Conservation (phyloP, 2,113 vertebrate genomes). For the Sitta europaea region DNA sequence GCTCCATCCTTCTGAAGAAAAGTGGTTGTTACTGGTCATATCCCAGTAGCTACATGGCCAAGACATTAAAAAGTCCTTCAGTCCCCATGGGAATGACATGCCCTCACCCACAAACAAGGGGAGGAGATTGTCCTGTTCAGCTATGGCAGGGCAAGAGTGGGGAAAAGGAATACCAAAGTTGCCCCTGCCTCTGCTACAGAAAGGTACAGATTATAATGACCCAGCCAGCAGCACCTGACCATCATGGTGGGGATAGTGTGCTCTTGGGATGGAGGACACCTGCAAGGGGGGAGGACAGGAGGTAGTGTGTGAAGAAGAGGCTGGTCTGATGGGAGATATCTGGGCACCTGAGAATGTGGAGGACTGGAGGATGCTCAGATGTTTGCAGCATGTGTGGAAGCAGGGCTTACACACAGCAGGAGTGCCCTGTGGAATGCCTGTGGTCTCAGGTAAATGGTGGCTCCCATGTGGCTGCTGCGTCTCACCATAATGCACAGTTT, state of each 20-base stretch:
- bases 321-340: background rate
- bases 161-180: background rate
- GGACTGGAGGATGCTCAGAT: background rate
- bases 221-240: background rate
- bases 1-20: background rate
- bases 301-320: background rate
- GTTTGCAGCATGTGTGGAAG: background rate
- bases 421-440: background rate
- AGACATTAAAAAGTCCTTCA: background rate
- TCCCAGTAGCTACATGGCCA: background rate
- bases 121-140: background rate
- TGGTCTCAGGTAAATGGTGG: background rate
- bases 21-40: background rate
- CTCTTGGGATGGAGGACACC: background rate
- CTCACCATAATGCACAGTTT: background rate
- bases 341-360: background rate
- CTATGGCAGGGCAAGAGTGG: background rate
- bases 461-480: background rate
- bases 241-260: accelerated
- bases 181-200: background rate
- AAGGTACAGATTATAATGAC: background rate
- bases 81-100: background rate
- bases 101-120: background rate
- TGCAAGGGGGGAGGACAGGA: background rate
- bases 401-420: accelerated